Conservation (phyloP, 2,888 invertebrate genomes). For the Ypsolopha sequella region DNA sequence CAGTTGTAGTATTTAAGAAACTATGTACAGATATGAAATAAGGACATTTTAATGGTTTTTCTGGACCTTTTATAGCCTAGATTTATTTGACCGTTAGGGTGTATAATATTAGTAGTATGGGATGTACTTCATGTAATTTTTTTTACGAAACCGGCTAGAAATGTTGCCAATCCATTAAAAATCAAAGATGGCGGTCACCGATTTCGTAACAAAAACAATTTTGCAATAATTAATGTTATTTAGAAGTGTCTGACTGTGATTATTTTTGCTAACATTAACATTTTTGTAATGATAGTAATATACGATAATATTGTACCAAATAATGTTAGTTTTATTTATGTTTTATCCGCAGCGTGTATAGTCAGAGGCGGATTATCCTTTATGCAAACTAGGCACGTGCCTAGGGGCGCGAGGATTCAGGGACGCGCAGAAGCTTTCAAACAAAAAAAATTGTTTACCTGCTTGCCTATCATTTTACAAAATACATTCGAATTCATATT, state of each 20-base stretch:
- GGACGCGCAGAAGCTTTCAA: too few species aligned
- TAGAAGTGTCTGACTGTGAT: constrained; percentile 67
- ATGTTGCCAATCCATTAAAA: not conserved
- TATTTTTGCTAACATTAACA: constrained; percentile 70
- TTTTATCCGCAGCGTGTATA: not conserved
- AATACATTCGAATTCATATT: too few species aligned
- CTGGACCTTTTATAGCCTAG: not conserved
- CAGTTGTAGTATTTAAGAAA: not conserved
- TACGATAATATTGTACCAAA: constrained; percentile 66
- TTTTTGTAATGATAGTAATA: constrained; percentile 66
- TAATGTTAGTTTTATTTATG: constrained; percentile 18
- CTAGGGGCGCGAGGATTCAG: too few species aligned
- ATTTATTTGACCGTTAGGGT: not conserved
- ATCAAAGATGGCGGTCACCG: constrained; percentile 1
- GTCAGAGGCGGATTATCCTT: too few species aligned
- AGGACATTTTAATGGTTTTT: not conserved
- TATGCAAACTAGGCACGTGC: too few species aligned
- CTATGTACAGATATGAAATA: constrained; percentile 1
- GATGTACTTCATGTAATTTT: constrained; percentile 11
- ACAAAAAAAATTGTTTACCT: too few species aligned
- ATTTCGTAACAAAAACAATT: not conserved
- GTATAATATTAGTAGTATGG: constrained; percentile 10
- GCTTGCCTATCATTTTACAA: too few species aligned
- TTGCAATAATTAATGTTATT: constrained; percentile 15
- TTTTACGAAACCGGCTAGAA: not conserved